Evolutionary conservation across 2,113 vertebrate species (phyloP).

Genomic region (Syngnathus typhle): DNA sequence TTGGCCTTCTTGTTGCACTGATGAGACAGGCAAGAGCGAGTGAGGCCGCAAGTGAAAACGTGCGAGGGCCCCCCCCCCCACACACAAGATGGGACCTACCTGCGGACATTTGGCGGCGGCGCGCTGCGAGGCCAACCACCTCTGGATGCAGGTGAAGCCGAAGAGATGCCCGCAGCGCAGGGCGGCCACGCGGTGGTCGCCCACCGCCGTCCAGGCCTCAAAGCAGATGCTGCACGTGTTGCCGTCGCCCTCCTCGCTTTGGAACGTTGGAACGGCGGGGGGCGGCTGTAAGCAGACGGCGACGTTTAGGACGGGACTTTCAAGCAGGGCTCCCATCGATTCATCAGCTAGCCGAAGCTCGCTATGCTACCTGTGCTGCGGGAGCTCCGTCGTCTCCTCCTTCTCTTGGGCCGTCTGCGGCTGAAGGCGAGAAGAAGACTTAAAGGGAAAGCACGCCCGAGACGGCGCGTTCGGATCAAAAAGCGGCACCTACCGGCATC

Average conservation of each 20-base stretch:
- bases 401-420: background rate
- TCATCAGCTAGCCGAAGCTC: no score
- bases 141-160: constrained; percentile 85
- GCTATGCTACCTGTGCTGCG: constrained; percentile 28
- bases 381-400: constrained; percentile 1
- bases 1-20: constrained; percentile 97
- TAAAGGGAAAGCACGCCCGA: no score
- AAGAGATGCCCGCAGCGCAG: constrained; percentile 94
- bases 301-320: background rate
- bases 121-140: constrained; percentile 84
- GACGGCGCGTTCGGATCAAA: background rate
- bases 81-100: constrained; percentile 72
- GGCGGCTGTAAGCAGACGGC: constrained; percentile 12
- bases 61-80: no score
- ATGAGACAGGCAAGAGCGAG: background rate
- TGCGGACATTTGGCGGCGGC: constrained; percentile 87
- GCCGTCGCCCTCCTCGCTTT: constrained; percentile 67
- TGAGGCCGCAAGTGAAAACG: background rate
- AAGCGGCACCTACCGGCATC: constrained; percentile 19
- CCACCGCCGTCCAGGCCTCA: constrained; percentile 88
- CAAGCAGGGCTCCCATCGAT: no score
- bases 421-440: background rate
- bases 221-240: constrained; percentile 91
- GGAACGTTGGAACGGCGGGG: background rate
- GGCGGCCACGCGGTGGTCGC: constrained; percentile 82